These are phyloP conservation scores for Heliocidaris tuberculata DNA, from an alignment of 35 echinoderm and acorn worm genomes.

Conservation along the genomic window DNA sequence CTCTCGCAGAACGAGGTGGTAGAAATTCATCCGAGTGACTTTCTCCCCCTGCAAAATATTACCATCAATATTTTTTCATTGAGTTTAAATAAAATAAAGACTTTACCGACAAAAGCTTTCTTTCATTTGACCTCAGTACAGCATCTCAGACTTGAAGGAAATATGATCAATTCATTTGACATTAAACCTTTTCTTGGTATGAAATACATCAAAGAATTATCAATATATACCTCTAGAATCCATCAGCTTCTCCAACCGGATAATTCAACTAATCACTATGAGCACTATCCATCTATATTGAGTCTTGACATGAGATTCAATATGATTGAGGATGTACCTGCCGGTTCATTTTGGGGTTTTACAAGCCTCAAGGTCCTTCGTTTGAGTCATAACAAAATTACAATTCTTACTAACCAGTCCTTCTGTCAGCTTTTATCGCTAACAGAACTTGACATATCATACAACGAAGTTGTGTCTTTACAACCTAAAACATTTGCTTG, in stretches of 20 bases:
- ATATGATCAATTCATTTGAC: background rate
- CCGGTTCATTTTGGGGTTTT: background rate
- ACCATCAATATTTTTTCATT: background rate
- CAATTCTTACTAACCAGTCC: background rate
- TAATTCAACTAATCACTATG: background rate
- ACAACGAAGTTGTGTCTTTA: background rate
- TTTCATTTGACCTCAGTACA: background rate
- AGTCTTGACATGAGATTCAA: background rate
- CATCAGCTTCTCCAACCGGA: background rate
- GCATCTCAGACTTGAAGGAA: background rate
- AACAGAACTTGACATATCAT: background rate
- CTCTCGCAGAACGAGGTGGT: background rate
- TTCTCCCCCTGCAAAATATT: background rate
- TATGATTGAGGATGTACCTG: background rate
- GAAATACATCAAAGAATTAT: background rate
- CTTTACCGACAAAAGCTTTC: background rate
- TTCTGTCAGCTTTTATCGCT: background rate
- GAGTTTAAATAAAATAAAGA: background rate
- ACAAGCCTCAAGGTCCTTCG: background rate
- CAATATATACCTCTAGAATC: background rate
- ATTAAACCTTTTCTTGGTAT: background rate
- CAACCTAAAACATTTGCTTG: background rate
- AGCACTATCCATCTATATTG: background rate
- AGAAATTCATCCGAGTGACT: background rate
- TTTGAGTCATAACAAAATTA: background rate